phyloP scores from a whole-genome alignment of 1,140 invertebrate genomes.

The Lepeophtheirus salmonis region DNA sequence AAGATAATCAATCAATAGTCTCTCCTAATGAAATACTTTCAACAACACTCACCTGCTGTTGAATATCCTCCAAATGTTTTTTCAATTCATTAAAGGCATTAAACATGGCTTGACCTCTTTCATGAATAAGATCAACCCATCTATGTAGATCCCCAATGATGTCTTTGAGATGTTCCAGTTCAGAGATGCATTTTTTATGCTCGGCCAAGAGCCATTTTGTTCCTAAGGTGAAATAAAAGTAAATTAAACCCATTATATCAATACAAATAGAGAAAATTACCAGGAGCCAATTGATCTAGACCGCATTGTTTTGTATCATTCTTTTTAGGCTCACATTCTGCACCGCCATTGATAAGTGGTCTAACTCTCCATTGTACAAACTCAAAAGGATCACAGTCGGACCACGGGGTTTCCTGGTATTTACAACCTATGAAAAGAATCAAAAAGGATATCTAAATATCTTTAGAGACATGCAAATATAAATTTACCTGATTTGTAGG shows the following conservation, averaged over 20 bases:
- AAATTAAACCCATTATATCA: not conserved
- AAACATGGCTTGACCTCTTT: conserved; percentile 1
- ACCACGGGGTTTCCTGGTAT: not conserved
- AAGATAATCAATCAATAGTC: not conserved
- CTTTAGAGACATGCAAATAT: not conserved
- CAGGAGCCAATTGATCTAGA: not conserved
- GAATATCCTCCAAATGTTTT: conserved; percentile 6
- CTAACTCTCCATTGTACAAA: not conserved
- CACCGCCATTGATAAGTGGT: not conserved
- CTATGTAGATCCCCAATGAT: not conserved
- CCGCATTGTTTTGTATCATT: not conserved
- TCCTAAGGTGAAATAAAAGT: not conserved
- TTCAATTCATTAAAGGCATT: conserved; percentile 1
- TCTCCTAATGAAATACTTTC: not conserved
- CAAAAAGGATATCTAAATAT: not conserved
- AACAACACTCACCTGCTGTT: not conserved
- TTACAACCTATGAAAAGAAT: not conserved
- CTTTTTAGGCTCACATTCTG: not conserved
- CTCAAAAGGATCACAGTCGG: conserved; percentile 9
- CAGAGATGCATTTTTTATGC: conserved; percentile 5
- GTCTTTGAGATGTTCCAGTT: conserved; percentile 4
- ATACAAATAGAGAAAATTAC: not conserved
- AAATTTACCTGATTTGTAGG: not conserved
- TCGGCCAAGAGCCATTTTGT: not conserved
- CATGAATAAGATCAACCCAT: conserved; percentile 3